Base-by-base conservation (phyloP, 2,888 invertebrate species). In the Rhagium mordax region DNA sequence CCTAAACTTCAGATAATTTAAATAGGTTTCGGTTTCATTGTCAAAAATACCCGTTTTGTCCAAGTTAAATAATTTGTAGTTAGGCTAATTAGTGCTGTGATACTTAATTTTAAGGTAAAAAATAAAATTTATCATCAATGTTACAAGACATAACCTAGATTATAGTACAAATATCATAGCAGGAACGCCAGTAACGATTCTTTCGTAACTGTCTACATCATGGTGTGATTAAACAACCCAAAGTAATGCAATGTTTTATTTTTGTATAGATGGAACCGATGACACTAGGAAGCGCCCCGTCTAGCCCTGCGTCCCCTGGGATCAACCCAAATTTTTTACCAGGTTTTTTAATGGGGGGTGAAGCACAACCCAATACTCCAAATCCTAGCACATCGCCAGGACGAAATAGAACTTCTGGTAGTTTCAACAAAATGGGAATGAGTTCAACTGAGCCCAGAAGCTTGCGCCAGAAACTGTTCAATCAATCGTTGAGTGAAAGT, bases 241-340 rank as follows among this genome's bases (percentile, higher is more conserved):
- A 21, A 18, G 16, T 51, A 51, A 51, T 16, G n/a, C n/a, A n/a
- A n/a, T 55, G 24, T 8, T 7, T 41, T 18, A 2, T 29, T n/a
- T 21, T 55, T 80, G 24, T 79, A 55, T 86, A 87, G 86, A 95
- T 95, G 95, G 95, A 95, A 86, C 95, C 95, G 62, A 96, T 96
- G 95, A 91, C 92, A 67, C 88, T 96, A 79, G 95, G 95, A 75
- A 95, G 95, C 86, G 93, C 95, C 1, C 91, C 92, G 64, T 92
- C 93, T 81, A 93, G 93, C 78, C 93, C 94, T n/a, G 86, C 88
- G 13, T 91, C 92, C 16, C 91, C 93, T 21, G 91, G 91, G 77
- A 89, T 90, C 47, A 91, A 91, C 82, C 92, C 92, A 41, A 92
- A 92, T 59, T 95, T 93, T 88, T 89, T 96, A 81, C 95, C 96